Percentiles rank a stretch among this genome's conserved stretches.
Evolutionary conservation across 2,797 vertebrate species (phyloP).

Genomic region (Dryobates pubescens): DNA sequence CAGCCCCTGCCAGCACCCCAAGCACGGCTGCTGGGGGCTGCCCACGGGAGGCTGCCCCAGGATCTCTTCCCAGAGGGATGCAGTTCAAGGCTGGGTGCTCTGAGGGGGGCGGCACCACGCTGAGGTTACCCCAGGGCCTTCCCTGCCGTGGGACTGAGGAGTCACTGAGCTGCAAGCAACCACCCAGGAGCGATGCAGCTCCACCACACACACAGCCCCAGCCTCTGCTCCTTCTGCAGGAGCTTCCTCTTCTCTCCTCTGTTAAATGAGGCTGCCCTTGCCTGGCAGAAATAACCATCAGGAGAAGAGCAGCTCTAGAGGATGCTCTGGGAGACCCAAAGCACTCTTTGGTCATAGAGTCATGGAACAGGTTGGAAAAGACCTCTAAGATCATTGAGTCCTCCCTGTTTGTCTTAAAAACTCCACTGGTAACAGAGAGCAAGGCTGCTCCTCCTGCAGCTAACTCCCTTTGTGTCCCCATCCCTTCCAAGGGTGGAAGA

Average conservation of each 20-base stretch:
- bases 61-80: neutral
- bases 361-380: too few species aligned
- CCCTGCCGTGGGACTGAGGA: neutral
- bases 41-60: accelerated
- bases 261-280: neutral
- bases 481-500: neutral
- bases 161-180: accelerated
- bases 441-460: neutral
- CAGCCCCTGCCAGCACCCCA: neutral
- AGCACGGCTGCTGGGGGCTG: neutral
- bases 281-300: neutral
- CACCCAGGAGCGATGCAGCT: accelerated
- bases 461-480: neutral
- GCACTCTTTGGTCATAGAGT: too few species aligned
- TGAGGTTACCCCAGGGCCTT: neutral
- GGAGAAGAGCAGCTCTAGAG: neutral
- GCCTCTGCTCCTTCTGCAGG: neutral
- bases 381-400: neutral
- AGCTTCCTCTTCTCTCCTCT: neutral
- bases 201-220: neutral
- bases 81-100: accelerated
- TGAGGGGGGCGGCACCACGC: accelerated
- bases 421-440: accelerated
- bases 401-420: neutral
- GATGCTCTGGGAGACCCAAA: neutral